Percentiles rank a stretch among this genome's conserved stretches.
Conservation (phyloP, 2,797 vertebrate species). For the Anas georgica region DNA sequence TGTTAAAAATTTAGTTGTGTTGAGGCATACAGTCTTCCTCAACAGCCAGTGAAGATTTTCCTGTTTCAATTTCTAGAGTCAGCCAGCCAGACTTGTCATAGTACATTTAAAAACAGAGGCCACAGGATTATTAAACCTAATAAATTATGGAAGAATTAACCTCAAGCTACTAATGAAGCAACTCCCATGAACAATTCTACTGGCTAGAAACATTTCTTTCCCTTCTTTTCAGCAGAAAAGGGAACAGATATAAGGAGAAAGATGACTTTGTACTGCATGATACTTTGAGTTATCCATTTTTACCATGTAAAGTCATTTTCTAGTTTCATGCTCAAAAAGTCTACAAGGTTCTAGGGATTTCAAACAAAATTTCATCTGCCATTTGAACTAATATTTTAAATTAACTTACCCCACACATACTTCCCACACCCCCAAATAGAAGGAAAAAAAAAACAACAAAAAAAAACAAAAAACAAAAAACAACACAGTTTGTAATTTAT, state of each 20-base stretch:
- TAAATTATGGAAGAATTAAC: neutral
- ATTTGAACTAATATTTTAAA: neutral
- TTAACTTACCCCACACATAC: neutral
- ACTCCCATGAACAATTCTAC: neutral
- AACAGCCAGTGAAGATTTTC: neutral
- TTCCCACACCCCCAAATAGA: neutral
- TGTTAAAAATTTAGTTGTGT: neutral
- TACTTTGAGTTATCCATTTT: neutral
- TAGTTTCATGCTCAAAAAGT: neutral
- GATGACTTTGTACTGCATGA: neutral
- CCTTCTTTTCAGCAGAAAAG: neutral
- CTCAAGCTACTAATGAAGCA: neutral
- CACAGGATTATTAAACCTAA: neutral
- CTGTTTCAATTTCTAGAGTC: neutral
- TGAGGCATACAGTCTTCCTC: neutral
- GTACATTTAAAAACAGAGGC: neutral
- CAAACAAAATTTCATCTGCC: neutral
- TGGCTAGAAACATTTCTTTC: neutral
- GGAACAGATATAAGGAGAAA: neutral
- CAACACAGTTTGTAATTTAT: neutral
- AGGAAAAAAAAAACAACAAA: neutral
- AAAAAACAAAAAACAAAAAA: neutral
- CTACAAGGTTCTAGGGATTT: accelerated
- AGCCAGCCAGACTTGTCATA: neutral
- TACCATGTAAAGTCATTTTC: neutral